phyloP scores from a whole-genome alignment of 2,797 vertebrate genomes.

The Leuciscus waleckii region DNA sequence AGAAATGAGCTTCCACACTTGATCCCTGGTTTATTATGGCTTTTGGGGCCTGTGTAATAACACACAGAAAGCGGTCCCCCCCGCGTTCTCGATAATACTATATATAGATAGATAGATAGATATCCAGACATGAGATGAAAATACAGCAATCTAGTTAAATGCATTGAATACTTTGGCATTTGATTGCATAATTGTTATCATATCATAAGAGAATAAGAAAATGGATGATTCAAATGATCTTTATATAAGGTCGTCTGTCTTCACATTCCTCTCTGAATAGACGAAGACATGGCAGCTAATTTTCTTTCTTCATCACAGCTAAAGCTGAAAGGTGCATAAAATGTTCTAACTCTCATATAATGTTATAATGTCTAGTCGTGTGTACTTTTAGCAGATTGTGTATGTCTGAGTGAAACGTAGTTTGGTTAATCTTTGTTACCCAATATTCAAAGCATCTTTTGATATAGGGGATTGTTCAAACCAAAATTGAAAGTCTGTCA shows the following conservation, averaged over 20 bases:
- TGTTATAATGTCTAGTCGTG: neutral
- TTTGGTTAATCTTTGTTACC: neutral
- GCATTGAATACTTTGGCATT: too few relatives aligned
- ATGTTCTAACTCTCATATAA: neutral
- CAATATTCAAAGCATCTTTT: neutral
- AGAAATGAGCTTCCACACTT: conserved; percentile 33
- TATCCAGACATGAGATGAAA: too few relatives aligned
- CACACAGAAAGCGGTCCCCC: too few relatives aligned
- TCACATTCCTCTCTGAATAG: conserved; percentile 19
- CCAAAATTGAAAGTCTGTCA: neutral
- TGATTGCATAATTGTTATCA: neutral
- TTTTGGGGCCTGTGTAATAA: conserved; percentile 45
- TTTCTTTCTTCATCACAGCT: neutral
- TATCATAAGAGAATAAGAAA: neutral
- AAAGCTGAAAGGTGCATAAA: neutral
- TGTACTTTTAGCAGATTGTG: neutral
- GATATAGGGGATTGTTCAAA: neutral
- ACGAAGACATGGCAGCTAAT: neutral
- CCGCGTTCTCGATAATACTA: too few relatives aligned
- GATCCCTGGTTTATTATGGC: conserved; percentile 53
- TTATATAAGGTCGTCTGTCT: conserved; percentile 7
- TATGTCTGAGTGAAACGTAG: neutral
- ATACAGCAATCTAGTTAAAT: too few relatives aligned
- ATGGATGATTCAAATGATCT: neutral
- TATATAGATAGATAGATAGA: too few relatives aligned